Evolutionary conservation across 2,888 invertebrate species (phyloP).

Genomic region (Toxonevra muliebris): DNA sequence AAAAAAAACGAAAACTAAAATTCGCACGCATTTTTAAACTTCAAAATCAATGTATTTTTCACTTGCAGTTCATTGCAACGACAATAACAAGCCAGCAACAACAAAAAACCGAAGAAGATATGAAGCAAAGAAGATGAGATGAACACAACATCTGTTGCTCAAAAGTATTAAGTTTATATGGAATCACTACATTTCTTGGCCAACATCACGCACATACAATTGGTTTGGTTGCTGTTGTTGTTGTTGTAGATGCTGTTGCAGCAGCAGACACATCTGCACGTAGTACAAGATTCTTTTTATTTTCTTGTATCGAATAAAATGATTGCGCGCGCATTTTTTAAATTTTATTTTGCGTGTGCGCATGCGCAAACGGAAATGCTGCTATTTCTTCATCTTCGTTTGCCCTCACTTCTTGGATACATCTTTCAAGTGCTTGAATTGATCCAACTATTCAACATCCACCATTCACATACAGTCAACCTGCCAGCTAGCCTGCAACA

Average conservation of each 20-base stretch:
- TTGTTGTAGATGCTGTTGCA: background rate
- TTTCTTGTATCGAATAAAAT: background rate
- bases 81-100: background rate
- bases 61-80: background rate
- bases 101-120: background rate
- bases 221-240: background rate
- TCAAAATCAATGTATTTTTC: background rate
- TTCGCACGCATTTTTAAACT: background rate
- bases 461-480: conserved; percentile 17
- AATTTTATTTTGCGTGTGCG: conserved; percentile 20
- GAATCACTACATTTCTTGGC: conserved; percentile 3
- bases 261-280: too few relatives aligned
- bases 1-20: background rate
- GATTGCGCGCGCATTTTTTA: conserved; percentile 13
- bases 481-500: conserved; percentile 15
- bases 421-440: background rate
- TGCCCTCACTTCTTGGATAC: too few relatives aligned
- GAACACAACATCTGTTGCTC: background rate
- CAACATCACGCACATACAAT: conserved; percentile 14
- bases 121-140: background rate
- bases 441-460: conserved; percentile 5
- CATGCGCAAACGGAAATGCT: conserved; percentile 29
- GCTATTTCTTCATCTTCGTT: background rate
- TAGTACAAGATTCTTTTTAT: too few relatives aligned
- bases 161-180: too few relatives aligned